A percentile compares a stretch with the other conserved stretches of the same genome.
Evolutionary conservation across 2,888 invertebrate genomes (phyloP).

Genomic region (Odontomyia ornata): DNA sequence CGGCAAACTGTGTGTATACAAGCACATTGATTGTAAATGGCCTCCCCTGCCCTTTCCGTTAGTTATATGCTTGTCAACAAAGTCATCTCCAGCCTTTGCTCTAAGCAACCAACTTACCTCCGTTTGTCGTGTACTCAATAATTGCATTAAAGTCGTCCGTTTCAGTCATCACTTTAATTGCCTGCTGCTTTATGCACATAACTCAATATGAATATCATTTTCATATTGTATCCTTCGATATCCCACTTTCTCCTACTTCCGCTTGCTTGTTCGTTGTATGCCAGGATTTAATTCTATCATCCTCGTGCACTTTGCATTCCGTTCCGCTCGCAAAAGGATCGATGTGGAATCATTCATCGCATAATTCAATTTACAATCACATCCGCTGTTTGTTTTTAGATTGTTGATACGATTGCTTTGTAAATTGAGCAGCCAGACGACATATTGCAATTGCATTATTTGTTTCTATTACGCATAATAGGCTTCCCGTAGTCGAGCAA

Average conservation of each 20-base stretch:
- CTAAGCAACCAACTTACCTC: neutral
- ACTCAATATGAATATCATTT: constrained; percentile 42
- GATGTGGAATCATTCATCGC: constrained; percentile 31
- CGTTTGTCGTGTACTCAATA: constrained; percentile 10
- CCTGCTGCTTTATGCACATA: constrained; percentile 28
- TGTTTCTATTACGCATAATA: constrained; percentile 36
- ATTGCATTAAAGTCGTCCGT: constrained; percentile 37
- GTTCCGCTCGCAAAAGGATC: neutral
- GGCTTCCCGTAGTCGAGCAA: constrained; percentile 17
- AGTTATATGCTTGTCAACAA: constrained; percentile 12
- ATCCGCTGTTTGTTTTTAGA: constrained; percentile 45
- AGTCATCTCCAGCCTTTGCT: neutral
- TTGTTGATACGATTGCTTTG: constrained; percentile 42
- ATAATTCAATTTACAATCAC: constrained; percentile 45
- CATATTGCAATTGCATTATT: constrained; percentile 42
- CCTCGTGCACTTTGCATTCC: neutral
- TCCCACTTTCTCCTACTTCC: neutral
- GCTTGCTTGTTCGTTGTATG: neutral
- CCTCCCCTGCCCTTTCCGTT: too few relatives aligned
- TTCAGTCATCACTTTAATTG: constrained; percentile 37
- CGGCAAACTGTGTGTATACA: neutral
- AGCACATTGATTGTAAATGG: neutral
- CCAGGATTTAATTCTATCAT: neutral
- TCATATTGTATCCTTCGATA: constrained; percentile 18
- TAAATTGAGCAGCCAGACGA: constrained; percentile 41